These are phyloP conservation scores for Hipparchia sbordonii DNA, from an alignment of 2,888 invertebrate species.

Conservation along the genomic window DNA sequence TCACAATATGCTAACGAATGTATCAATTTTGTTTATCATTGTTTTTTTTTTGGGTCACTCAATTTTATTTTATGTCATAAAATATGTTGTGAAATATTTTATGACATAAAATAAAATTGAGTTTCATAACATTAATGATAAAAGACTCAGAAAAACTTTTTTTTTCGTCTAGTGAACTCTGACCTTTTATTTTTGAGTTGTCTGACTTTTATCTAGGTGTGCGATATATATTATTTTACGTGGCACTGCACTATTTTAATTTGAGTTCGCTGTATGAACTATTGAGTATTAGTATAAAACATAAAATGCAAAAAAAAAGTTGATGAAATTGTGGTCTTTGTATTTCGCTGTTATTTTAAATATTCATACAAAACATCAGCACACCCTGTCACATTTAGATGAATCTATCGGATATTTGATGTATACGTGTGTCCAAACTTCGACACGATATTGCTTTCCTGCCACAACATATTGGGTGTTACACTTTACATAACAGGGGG, in stretches of 20 bases:
- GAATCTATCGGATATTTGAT: conserved; percentile 35
- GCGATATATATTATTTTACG: no score
- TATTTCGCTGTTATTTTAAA: conserved; percentile 30
- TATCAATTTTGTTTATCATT: neutral
- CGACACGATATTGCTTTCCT: conserved; percentile 50
- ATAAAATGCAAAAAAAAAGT: neutral
- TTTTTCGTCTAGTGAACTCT: no score
- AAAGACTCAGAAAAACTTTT: no score
- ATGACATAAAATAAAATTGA: no score
- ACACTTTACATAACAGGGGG: conserved; percentile 45
- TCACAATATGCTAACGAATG: no score
- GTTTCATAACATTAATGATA: no score
- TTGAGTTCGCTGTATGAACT: neutral
- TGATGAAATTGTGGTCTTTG: conserved; percentile 9
- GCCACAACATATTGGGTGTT: conserved; percentile 40
- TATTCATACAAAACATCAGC: conserved; percentile 23
- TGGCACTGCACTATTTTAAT: neutral
- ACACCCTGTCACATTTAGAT: conserved; percentile 33
- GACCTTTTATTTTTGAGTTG: no score
- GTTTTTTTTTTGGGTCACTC: no score
- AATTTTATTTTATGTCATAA: no score
- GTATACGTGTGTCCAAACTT: conserved; percentile 43
- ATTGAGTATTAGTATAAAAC: neutral
- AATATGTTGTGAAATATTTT: no score
- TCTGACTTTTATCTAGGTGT: no score